A percentile compares a stretch with the other conserved stretches of the same genome.
Evolutionary conservation across 2,797 vertebrate genomes (phyloP).

Genomic region (Tangara arthus): DNA sequence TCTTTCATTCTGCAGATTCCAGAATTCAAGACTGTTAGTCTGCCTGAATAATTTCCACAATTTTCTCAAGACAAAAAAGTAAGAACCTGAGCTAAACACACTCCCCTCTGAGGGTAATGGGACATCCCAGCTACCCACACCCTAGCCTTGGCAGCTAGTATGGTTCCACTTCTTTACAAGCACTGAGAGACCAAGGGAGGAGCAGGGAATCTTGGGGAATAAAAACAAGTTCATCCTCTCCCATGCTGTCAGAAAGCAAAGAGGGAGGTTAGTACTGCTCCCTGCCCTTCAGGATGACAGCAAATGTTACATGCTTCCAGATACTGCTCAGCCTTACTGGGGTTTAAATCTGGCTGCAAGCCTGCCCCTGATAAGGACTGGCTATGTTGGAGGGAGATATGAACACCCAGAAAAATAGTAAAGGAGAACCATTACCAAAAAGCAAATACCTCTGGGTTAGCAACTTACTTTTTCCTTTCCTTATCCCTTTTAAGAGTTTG

Average conservation of each 20-base stretch:
- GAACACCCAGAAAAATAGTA: not conserved
- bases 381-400: not conserved
- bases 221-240: not conserved
- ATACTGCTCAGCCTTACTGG: not conserved
- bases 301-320: not conserved
- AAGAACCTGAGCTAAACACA: not conserved
- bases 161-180: not conserved
- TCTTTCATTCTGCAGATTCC: not conserved
- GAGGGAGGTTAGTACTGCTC: not conserved
- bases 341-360: not conserved
- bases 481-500: slow-evolving; percentile 98
- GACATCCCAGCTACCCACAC: not conserved
- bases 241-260: not conserved
- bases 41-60: not conserved
- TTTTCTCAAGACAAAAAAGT: not conserved
- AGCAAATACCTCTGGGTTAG: not conserved
- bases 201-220: not conserved
- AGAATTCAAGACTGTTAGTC: not conserved
- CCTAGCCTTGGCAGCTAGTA: not conserved
- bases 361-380: not conserved
- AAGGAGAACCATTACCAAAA: not conserved
- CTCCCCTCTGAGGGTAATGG: not conserved
- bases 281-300: not conserved
- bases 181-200: not conserved
- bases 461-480: slow-evolving; percentile 99